phyloP scores from a whole-genome alignment of 2,888 invertebrate species.

The Bellardia bayeri region DNA sequence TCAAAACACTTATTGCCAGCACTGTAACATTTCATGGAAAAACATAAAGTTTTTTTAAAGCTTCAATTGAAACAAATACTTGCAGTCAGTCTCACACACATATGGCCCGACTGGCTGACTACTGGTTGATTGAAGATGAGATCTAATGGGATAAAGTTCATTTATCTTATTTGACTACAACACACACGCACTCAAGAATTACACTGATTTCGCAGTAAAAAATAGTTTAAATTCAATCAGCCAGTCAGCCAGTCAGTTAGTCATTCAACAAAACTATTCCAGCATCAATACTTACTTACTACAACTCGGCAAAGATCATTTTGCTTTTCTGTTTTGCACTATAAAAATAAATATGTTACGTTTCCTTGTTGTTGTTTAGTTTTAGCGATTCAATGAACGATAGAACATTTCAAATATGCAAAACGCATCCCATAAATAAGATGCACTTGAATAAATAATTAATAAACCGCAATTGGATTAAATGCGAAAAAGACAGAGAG shows the following conservation, averaged over 20 bases:
- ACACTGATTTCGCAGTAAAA: slow-evolving; percentile 57
- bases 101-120: not conserved
- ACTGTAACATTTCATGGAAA: slow-evolving; percentile 47
- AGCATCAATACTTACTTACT: not conserved
- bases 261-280: slow-evolving; percentile 39
- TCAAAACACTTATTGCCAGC: slow-evolving; percentile 15
- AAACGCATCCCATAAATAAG: slow-evolving; percentile 53
- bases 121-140: slow-evolving; percentile 34
- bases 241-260: slow-evolving; percentile 6
- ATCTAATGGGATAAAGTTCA: slow-evolving; percentile 66
- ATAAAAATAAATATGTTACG: not conserved
- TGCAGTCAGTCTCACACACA: slow-evolving; percentile 29
- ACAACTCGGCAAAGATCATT: not conserved
- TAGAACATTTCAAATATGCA: slow-evolving; percentile 70
- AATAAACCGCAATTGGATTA: slow-evolving; percentile 70
- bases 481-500: not conserved
- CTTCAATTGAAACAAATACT: slow-evolving; percentile 20
- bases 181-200: not conserved
- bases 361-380: not conserved
- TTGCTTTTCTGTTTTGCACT: not conserved
- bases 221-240: slow-evolving; percentile 58
- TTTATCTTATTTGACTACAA: slow-evolving; percentile 59
- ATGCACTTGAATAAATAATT: slow-evolving; percentile 70
- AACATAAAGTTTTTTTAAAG: slow-evolving; percentile 8
- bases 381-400: slow-evolving; percentile 70